Evolutionary conservation across 2,113 vertebrate species (phyloP), one percentile per base, ranked within the genome.

Genomic region (Oceanites oceanicus): DNA sequence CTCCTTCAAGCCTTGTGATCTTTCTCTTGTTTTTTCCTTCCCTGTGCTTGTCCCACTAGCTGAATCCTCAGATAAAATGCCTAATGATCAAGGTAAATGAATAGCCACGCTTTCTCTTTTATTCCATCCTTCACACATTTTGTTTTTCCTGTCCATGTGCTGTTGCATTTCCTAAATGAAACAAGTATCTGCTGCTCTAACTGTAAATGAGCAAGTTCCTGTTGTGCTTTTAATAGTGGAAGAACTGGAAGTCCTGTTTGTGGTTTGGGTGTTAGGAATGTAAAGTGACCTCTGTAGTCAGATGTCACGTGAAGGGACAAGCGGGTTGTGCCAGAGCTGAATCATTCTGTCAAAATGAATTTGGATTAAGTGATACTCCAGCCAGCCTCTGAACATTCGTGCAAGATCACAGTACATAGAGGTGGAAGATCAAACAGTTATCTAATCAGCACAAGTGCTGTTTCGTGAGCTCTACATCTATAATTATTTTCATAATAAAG

Each of bases 41-140:
- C 98, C 87, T 97, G 95, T 98, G 98, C 98, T 98, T 98, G 97
- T 97, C 98, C 98, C 97, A 96, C 98, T 99, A 99, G 99, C 99
- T 98, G 99, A 99, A 97, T 99, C 99, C 98, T 99, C 99, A 98
- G 99, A 99, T 99, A 99, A 99, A 99, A 99, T 99, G 99, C 99
- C 99, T 99, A 99, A 99, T 99, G 99, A 99, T 95, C 99, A 99
- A 99, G 99, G 99, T 99, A 99, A 99, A 98, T 98, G 94, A 98
- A 96, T 90, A 97, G 97, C 98, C 95, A 89, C 88, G 93, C 94
- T 98, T 92, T 97, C 93, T 97, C 67, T 97, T 81, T 80, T 18
- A 86, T 94, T 95, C 94, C 50, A 59, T 97, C 83, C 94, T 85
- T 96, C 93, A 93, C 88, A 49, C 86, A 5, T 94, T 80, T 70